Conservation (phyloP, 2,113 vertebrate species). For the Capreolus pygargus region DNA sequence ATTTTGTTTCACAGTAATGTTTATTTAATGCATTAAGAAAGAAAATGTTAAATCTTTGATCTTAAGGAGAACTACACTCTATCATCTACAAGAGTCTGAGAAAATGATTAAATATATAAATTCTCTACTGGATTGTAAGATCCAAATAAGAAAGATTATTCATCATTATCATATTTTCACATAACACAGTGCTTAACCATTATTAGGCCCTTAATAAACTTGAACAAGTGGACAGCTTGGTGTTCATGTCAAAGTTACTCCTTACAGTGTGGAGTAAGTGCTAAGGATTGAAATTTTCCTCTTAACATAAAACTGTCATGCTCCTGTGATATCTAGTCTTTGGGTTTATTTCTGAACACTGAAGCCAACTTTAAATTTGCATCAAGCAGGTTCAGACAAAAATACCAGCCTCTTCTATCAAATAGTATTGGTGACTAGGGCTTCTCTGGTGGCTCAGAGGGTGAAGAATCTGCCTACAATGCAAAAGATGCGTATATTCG, state of each 20-base stretch:
- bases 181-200: background rate
- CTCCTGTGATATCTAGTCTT: background rate
- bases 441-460: background rate
- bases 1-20: background rate
- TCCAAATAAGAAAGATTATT: background rate
- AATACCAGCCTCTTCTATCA: background rate
- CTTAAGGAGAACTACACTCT: background rate
- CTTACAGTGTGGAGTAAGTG: background rate
- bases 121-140: background rate
- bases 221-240: background rate
- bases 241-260: background rate
- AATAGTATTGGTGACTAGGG: background rate
- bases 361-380: background rate
- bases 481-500: background rate
- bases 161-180: background rate
- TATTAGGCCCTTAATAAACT: background rate
- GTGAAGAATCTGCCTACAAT: background rate
- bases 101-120: background rate
- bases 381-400: background rate
- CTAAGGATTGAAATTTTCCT: background rate
- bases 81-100: background rate
- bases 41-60: background rate
- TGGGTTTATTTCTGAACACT: background rate
- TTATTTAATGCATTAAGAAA: background rate
- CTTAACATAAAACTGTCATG: background rate